Base-by-base conservation (phyloP, 1,140 invertebrate genomes). In the Steinernema khuongi region DNA sequence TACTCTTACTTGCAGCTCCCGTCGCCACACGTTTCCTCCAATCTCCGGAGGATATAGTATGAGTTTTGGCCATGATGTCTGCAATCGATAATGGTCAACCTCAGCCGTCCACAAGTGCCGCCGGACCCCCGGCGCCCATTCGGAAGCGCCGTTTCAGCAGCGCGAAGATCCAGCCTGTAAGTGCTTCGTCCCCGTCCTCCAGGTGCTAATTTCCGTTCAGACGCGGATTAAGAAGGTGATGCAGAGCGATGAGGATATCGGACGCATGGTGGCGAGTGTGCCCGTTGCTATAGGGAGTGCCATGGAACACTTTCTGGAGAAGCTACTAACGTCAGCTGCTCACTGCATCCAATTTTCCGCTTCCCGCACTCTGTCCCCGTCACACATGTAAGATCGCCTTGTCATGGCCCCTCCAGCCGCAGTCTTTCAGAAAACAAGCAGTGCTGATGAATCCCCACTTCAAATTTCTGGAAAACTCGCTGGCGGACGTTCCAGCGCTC, bases 231-330 rank as follows among this genome's bases (percentile, higher is more conserved):
- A 84, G 50, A 84, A 84, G 67, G 83, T 84, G 14, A 84, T 84
- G 83, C 83, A 84, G 73, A 80, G 79, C 66, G 83, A 84, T 74
- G 83, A 84, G 67, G 83, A 84, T 4, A 84, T 84, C 60, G 83
- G 83, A 7, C 36, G 82, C 70, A 85, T 83, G 83, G 82, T 81
- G n/a, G 81, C 82, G 31, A 84, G 81, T 28, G 83, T 84, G 7
- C 83, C 83, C 22, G 83, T 84, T 1, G 82, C 82, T 14, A 79
- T 84, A 31, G 83, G 83, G 28, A 75, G 80, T 50, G 83, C 83
- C 31, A 84, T 84, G 83, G 83, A 84, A 60, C 80, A 85, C 66
- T 84, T 84, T 78, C 82, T 82, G 0, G 83, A 85, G 60, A 83
- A 82, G 70, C 74, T 84, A 32, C 68, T 84, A 31, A 70, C 77